phyloP scores from a whole-genome alignment of 1,140 invertebrate genomes.

The Trigoniulus corallinus region DNA sequence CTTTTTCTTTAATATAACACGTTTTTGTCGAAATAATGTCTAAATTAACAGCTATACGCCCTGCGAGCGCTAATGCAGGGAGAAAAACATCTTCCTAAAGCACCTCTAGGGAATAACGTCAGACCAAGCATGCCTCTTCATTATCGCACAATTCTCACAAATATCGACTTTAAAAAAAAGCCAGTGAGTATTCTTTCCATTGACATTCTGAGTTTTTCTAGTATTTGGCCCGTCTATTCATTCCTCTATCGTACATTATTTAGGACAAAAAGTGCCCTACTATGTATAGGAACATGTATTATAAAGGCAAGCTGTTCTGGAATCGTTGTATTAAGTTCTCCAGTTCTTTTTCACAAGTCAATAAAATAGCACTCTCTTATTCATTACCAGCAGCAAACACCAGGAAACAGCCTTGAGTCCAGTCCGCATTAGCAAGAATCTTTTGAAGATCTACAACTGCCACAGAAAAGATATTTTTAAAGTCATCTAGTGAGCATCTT shows the following conservation, averaged over 20 bases:
- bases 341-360: no score
- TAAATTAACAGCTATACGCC: conserved; percentile 47
- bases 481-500: no score
- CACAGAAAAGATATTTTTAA: background rate
- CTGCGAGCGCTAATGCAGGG: conserved; percentile 73
- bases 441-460: no score
- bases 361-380: no score
- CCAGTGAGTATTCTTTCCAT: conserved; percentile 20
- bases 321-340: no score
- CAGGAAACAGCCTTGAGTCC: no score
- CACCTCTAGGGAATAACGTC: conserved; percentile 81
- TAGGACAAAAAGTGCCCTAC: conserved; percentile 59
- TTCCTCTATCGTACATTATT: background rate
- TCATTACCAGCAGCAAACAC: no score
- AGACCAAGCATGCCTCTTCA: conserved; percentile 74
- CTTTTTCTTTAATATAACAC: no score
- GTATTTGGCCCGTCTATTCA: background rate
- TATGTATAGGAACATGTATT: conserved; percentile 71
- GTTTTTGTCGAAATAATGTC: no score
- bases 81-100: conserved; percentile 62
- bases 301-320: conserved; percentile 53
- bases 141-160: conserved; percentile 78
- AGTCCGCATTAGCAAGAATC: no score
- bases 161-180: conserved; percentile 79
- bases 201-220: background rate